Evolutionary conservation across 2,797 vertebrate species (phyloP).

Genomic region (Anguilla anguilla): DNA sequence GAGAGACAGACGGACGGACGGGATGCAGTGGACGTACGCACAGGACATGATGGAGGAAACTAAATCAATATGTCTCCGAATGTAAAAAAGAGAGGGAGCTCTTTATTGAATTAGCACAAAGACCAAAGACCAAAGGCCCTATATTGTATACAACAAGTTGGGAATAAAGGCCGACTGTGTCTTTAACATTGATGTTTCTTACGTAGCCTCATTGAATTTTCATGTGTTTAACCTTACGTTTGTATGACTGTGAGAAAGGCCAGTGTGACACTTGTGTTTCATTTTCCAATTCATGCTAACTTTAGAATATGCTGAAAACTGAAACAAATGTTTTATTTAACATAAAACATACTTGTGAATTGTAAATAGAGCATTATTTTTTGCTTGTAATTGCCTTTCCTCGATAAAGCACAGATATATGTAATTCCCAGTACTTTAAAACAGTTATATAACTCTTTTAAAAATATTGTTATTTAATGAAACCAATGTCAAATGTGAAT

Average conservation of each 20-base stretch:
- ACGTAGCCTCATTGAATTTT: not conserved
- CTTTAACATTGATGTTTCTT: not conserved
- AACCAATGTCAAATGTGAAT: not conserved
- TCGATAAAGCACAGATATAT: not conserved
- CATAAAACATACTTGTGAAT: not conserved
- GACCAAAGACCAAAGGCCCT: not conserved
- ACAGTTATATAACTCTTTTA: not conserved
- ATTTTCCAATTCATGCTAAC: conserved; percentile 5
- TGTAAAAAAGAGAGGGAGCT: not conserved
- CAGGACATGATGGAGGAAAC: not conserved
- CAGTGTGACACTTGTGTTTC: not conserved
- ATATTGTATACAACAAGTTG: not conserved
- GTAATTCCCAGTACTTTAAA: not conserved
- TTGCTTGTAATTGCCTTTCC: not conserved
- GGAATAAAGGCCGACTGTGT: not conserved
- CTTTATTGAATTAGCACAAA: not conserved
- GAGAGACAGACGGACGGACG: conserved; percentile 7
- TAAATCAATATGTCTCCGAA: not conserved
- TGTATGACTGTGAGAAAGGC: not conserved
- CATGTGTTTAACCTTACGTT: not conserved
- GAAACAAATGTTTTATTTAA: not conserved
- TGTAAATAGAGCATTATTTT: not conserved
- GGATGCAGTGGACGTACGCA: not conserved
- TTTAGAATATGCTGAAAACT: not conserved
- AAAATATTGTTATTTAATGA: not conserved